Base-by-base conservation (phyloP, 2,113 vertebrate genomes). In the Emydura subglobosa region DNA sequence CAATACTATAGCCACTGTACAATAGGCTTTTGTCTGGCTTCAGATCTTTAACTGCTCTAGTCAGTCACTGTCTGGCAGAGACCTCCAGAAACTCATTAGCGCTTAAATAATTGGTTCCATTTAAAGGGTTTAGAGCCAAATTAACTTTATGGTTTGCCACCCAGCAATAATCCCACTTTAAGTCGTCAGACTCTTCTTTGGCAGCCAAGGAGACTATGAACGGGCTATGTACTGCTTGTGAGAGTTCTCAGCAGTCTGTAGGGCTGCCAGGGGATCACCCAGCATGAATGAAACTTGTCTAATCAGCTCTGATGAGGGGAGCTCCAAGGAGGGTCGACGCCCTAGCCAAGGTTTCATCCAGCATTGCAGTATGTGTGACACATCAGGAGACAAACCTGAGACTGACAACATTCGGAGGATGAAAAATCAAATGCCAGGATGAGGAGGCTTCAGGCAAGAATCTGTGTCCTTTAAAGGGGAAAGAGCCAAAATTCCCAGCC, bases 71-170 rank as follows among this genome's bases (percentile, higher is more conserved):
- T 86, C 65, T 5, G 80, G 94, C 86, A 92, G 95, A 93, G 72
- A 85, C 96, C 94, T 92, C 93, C 83, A 54, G 53, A 92, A 98
- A 94, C 89, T 95, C 97, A 91, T 95, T 95, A 95, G 87, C 80
- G 5, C 95, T 97, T 95, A 94, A 95, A 79, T 98, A 97, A 98
- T 94, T 95, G 97, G 93, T 97, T 97, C 97, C 74, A 19, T 97
- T 98, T 97, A 96, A 98, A 98, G 95, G 95, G 94, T 97, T 98
- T 97, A 98, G 17, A 97, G 94, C 93, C 97, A 98, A 98, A 96
- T 97, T 96, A 97, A 96, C 94, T 95, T 97, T 85, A 94, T 94
- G 21, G 93, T 94, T 98, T 97, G 94, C 97, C 97, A 97, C 95
- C 94, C 97, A 97, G 97, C 96, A 98, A 97, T 98, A 95, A 98